These are phyloP conservation scores for Apamea epomidion DNA, from an alignment of 2,888 invertebrate genomes.

Conservation along the genomic window DNA sequence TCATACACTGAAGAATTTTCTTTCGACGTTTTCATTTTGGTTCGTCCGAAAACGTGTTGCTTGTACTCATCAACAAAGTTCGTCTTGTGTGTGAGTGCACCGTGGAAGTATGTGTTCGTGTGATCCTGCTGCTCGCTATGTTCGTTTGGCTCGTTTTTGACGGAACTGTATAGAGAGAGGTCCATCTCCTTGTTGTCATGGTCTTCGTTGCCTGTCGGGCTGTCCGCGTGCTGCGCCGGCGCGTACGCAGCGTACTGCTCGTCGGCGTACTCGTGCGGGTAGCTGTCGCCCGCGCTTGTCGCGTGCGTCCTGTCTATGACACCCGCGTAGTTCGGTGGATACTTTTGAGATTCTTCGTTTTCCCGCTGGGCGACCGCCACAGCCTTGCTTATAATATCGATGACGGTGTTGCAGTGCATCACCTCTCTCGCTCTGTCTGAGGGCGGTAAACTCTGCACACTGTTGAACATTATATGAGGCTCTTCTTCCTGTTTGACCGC, in stretches of 20 bases:
- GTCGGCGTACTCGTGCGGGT: constrained; percentile 82
- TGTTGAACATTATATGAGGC: constrained; percentile 91
- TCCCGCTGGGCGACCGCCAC: constrained; percentile 89
- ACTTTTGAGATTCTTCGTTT: constrained; percentile 86
- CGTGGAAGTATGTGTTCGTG: constrained; percentile 76
- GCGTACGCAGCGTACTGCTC: constrained; percentile 82
- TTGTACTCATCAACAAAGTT: constrained; percentile 84
- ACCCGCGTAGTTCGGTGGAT: constrained; percentile 79
- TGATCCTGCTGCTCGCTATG: constrained; percentile 70
- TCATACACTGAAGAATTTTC: constrained; percentile 89
- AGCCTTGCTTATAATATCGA: constrained; percentile 89
- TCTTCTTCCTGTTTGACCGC: constrained; percentile 85
- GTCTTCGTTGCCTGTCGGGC: constrained; percentile 83
- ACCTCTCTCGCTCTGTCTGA: constrained; percentile 89
- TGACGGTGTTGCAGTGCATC: constrained; percentile 89
- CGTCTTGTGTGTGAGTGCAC: constrained; percentile 74
- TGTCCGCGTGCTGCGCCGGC: constrained; percentile 76
- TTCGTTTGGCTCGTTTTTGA: constrained; percentile 83
- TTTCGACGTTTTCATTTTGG: constrained; percentile 79
- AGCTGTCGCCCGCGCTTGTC: constrained; percentile 71
- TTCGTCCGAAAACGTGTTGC: constrained; percentile 80
- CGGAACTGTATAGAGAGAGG: constrained; percentile 84
- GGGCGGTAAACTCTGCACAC: constrained; percentile 90
- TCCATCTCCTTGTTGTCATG: constrained; percentile 88
- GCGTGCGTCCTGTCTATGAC: constrained; percentile 81